A percentile compares a stretch with the other conserved stretches of the same genome.
phyloP scores from a whole-genome alignment of 1,140 invertebrate genomes.

The Limonius californicus region DNA sequence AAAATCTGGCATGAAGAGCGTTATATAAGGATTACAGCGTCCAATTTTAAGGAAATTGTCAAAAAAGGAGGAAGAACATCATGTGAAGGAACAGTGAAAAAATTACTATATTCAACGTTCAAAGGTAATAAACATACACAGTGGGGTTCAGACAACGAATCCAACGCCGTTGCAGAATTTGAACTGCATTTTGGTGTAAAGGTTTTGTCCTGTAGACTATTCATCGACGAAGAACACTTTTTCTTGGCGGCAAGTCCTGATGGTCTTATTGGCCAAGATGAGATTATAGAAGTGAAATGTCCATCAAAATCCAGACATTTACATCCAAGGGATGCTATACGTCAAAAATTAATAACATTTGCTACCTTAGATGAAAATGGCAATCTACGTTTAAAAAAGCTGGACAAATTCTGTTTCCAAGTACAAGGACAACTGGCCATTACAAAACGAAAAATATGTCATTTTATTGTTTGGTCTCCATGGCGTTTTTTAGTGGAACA shows the following conservation, averaged over 20 bases:
- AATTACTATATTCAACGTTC: neutral
- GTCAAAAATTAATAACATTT: neutral
- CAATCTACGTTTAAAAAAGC: conserved; percentile 26
- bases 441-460: conserved; percentile 35
- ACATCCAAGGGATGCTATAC: neutral
- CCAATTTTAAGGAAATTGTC: neutral
- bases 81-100: neutral
- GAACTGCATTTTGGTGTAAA: neutral
- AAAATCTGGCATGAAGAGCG: neutral
- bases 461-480: conserved; percentile 16
- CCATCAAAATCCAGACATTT: neutral
- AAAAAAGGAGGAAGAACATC: neutral
- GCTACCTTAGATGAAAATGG: conserved; percentile 9
- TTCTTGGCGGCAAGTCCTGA: conserved; percentile 10
- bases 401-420: conserved; percentile 37
- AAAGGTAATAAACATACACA: neutral
- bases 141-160: neutral
- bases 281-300: conserved; percentile 4
- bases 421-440: conserved; percentile 39
- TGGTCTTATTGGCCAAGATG: neutral
- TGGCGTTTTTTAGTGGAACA: no score
- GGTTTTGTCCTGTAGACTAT: neutral
- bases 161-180: neutral
- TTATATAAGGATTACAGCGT: neutral
- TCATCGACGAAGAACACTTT: neutral